Conservation (phyloP, 37 sponge, comb jelly and placozoan genomes). For the Crambe crambe region DNA sequence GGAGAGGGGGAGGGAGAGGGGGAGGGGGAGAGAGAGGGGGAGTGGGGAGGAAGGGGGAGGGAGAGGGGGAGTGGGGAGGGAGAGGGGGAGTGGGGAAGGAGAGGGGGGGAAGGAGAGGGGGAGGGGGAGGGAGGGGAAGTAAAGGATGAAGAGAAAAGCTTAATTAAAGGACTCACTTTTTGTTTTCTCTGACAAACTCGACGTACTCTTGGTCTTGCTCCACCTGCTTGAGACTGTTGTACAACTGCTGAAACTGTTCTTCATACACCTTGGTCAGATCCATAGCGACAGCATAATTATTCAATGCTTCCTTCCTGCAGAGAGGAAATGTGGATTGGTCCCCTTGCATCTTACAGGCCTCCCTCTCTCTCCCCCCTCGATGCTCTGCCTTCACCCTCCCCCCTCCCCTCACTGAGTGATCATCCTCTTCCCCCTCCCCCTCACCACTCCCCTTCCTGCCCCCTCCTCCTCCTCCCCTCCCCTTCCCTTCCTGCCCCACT, state of each 20-base stretch:
- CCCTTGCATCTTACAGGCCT: too few species aligned
- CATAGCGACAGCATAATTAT: constrained; percentile 35
- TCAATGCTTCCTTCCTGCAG: constrained; percentile 53
- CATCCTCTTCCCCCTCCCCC: not conserved
- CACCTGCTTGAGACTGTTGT: constrained; percentile 17
- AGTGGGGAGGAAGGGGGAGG: not conserved
- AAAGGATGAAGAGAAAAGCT: not conserved
- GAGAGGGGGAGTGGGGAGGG: not conserved
- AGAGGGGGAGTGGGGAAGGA: too few species aligned
- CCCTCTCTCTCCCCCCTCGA: too few species aligned
- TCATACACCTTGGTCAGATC: constrained; percentile 44
- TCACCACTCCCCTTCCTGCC: not conserved
- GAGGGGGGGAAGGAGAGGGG: too few species aligned
- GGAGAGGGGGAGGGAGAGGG: not conserved
- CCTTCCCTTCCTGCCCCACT: too few species aligned
- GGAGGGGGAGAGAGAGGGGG: constrained; percentile 9
- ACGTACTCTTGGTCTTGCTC: constrained; percentile 54
- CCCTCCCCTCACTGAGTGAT: too few species aligned
- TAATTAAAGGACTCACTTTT: constrained; percentile 25
- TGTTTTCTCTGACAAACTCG: constrained; percentile 58
- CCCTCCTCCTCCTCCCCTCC: not conserved
- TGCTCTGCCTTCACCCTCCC: too few species aligned
- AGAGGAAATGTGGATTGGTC: too few species aligned
- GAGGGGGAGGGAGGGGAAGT: not conserved
- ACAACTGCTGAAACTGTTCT: constrained; percentile 38